Evolutionary conservation across 2,888 invertebrate species (phyloP), one percentile per base, ranked within the genome.

Genomic region (Cyclophora punctaria): DNA sequence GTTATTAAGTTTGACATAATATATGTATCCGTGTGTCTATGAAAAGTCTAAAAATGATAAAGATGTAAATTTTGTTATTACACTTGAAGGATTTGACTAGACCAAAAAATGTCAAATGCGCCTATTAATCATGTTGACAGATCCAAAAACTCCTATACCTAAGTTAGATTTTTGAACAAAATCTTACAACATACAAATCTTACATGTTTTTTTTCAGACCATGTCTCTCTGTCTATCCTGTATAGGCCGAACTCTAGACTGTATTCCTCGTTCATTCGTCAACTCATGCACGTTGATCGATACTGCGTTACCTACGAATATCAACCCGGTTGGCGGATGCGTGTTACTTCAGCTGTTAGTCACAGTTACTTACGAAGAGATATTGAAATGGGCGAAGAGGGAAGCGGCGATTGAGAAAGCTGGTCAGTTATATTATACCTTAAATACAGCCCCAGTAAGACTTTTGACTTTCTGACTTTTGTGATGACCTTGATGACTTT

Each of bases 341-440:
- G 91, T 94, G 4, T 70, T 95, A 7, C 77, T 96, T 42, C 96
- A 96, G 75, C 87, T 94, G 64, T 75, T 95, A 47, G 85, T 93
- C 48, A 91, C 93, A 0, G 90, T 92, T 0, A 76, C 93, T 0
- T 95, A 95, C 57, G 91, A 93, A 43, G 91, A 92, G 60, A 75
- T 93, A 44, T 80, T 91, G 46, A 88, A 89, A 37, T 89, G 86
- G 81, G 89, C 91, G 35, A 75, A 78, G 51, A 73, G 59, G 7
- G 83, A 85, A 55, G 68, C 71, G 2, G 65, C 53, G 3, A 83
- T 73, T 45, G 88, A 88, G 57, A 79, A 73, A 42, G 64, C 66
- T 42, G 78, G 87, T 86, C 50, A 59, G 62, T 48, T 20, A 20
- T 20, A 20, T 20, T 1, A 20, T 20, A 20, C 20, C 20, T 1